These are phyloP conservation scores for Brachymystax lenok DNA, from an alignment of 2,797 vertebrate genomes.

Conservation along the genomic window DNA sequence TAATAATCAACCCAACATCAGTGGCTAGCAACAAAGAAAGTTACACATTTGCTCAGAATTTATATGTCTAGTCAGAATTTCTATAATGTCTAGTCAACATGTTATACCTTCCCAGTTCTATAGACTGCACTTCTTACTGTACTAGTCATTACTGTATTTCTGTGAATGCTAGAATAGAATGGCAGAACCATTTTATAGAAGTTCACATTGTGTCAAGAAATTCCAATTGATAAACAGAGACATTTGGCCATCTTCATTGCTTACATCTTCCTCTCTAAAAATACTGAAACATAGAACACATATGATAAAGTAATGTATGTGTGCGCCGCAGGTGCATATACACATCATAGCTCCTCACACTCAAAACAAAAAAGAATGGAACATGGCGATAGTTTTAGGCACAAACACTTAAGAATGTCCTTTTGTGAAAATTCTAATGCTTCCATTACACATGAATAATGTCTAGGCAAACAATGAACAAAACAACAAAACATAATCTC, in stretches of 20 bases:
- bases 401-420: conserved; percentile 83
- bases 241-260: conserved; percentile 73
- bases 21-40: conserved; percentile 72
- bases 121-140: conserved; percentile 44
- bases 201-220: conserved; percentile 60
- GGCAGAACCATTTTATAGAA: conserved; percentile 48
- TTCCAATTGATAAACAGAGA: conserved; percentile 50
- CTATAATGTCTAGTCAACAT: conserved; percentile 64
- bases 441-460: conserved; percentile 78
- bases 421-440: conserved; percentile 75
- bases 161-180: conserved; percentile 56
- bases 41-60: conserved; percentile 69
- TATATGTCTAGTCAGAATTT: conserved; percentile 59
- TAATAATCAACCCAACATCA: conserved; percentile 58
- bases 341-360: conserved; percentile 59
- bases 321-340: conserved; percentile 56
- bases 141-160: conserved; percentile 55
- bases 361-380: conserved; percentile 67
- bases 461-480: conserved; percentile 80
- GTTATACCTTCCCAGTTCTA: conserved; percentile 58
- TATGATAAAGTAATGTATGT: conserved; percentile 8
- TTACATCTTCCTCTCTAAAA: conserved; percentile 66
- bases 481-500: conserved; percentile 71
- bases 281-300: conserved; percentile 72
- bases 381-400: conserved; percentile 88